phyloP scores from a whole-genome alignment of 2,797 vertebrate species.

The Mormyrus hasselquistii region DNA sequence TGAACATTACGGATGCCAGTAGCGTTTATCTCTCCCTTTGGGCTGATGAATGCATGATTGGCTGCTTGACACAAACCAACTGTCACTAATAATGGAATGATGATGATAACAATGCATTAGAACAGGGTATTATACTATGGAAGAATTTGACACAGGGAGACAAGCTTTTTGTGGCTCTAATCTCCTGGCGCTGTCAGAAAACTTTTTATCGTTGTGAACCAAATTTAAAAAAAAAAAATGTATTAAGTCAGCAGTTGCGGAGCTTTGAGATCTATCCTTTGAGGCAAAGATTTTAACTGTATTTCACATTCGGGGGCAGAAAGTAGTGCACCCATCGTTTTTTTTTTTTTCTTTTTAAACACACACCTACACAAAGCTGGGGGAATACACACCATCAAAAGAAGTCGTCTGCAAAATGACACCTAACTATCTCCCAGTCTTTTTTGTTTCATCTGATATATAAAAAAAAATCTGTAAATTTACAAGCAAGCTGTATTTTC shows the following conservation, averaged over 20 bases:
- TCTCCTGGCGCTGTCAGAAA: neutral
- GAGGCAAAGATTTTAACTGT: neutral
- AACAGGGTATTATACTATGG: neutral
- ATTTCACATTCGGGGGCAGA: neutral
- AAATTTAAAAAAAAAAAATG: neutral
- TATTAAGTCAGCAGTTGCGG: constrained; percentile 12
- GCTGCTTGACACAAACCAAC: neutral
- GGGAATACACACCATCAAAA: constrained; percentile 21
- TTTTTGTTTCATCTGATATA: constrained; percentile 32
- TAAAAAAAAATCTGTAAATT: constrained; percentile 44
- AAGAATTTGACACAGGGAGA: neutral
- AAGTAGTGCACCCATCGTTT: neutral
- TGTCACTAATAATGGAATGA: neutral
- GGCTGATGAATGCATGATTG: neutral
- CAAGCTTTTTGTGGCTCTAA: neutral
- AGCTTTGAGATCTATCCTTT: neutral
- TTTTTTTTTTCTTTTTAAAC: neutral
- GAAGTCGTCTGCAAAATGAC: constrained; percentile 29
- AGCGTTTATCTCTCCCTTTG: neutral
- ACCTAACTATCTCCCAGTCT: constrained; percentile 38
- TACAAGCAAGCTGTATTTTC: constrained; percentile 47
- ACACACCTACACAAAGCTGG: neutral
- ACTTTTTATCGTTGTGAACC: constrained; percentile 1
- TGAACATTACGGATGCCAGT: neutral
- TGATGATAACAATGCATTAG: neutral